Conservation (phyloP, 2,888 invertebrate genomes). For the Hoplodrina blanda region DNA sequence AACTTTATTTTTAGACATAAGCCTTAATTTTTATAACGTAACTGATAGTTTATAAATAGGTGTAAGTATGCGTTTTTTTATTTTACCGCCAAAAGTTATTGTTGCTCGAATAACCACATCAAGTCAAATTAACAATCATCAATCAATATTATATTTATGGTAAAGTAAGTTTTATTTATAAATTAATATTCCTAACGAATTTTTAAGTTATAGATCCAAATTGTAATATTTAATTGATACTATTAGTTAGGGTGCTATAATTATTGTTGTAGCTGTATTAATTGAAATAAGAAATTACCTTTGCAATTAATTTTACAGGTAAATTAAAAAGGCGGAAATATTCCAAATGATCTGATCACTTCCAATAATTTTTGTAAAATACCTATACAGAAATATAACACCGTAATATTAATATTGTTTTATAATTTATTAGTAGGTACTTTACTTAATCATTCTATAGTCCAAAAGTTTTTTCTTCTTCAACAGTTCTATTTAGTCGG, state of each 20-base stretch:
- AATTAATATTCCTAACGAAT: background rate
- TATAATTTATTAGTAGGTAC: no score
- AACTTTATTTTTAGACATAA: background rate
- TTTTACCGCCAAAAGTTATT: constrained; percentile 19
- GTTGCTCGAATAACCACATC: background rate
- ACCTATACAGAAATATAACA: no score
- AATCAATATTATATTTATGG: no score
- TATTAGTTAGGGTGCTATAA: background rate
- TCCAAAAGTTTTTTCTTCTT: no score
- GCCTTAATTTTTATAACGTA: no score
- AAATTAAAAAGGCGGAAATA: constrained; percentile 4
- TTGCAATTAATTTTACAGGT: background rate
- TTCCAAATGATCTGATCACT: no score
- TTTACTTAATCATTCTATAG: background rate
- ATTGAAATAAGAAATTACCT: background rate
- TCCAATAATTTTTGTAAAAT: no score
- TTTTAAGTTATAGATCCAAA: background rate
- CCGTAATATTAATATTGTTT: no score
- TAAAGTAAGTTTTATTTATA: background rate
- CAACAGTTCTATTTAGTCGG: background rate
- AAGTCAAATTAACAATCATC: background rate
- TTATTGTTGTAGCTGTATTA: background rate
- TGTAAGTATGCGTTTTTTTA: background rate
- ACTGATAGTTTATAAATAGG: background rate
- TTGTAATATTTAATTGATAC: no score